Evolutionary conservation across 2,113 vertebrate genomes (phyloP), one percentile per base, ranked within the genome.

Genomic region (Anser cygnoides): DNA sequence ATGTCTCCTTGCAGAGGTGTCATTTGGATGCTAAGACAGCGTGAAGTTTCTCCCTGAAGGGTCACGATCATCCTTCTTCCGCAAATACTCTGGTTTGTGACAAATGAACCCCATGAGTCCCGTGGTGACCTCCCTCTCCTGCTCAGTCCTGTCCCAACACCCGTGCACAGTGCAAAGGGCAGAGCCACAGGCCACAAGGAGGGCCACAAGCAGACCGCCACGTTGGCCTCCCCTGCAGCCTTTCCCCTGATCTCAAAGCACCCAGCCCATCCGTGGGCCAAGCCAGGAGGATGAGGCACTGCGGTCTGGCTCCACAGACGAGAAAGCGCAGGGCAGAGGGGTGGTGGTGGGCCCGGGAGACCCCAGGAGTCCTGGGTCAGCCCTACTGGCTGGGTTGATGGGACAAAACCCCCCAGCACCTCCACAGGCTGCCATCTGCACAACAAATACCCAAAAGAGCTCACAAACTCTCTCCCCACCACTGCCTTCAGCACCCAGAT

Each of bases 11-110:
- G 21, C 3, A 0, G 84, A 21, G 62, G 8, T 1, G 23, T 11
- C 4, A 73, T 43, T 6, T 0, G 1, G 79, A 5, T 5, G 1
- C 35, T 0, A 13, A 13, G 62, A 74, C 15, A 0, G 0, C 1
- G 19, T 5, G 50, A 28, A 78, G 65, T 21, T 77, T 87, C 90
- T 84, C 67, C 90, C 43, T 41, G 81, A 70, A 67, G 23, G 2
- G 29, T 52, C n/a, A 55, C 76, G 84, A 57, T 87, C 55, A 15
- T 66, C 72, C 55, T 29, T 46, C 31, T 49, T 9, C 49, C 59
- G 13, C 18, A 46, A 12, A 28, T 20, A 4, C 41, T 0, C 15
- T 39, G 62, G 22, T 59, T 55, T 26, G 1, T 7, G 49, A 55
- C 6, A 62, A 62, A 58, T 0, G 15, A 72, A 3, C 3, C 6